These are phyloP conservation scores for Drosophila bocqueti DNA, from an alignment of 1,140 invertebrate genomes.

Conservation along the genomic window DNA sequence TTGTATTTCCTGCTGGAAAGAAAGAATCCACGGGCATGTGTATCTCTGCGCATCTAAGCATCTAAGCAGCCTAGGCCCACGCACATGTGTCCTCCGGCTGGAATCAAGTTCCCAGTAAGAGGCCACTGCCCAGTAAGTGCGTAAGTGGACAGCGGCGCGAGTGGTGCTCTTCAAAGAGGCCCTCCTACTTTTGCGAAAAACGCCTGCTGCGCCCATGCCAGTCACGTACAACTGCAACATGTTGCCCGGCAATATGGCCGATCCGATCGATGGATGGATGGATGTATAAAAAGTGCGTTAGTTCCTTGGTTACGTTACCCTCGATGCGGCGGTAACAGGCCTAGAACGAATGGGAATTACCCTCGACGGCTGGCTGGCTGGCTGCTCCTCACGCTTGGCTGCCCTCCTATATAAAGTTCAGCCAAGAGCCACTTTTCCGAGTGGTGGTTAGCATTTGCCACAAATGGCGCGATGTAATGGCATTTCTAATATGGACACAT, in stretches of 20 bases:
- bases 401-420: slow-evolving; percentile 32
- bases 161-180: slow-evolving; percentile 39
- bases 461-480: slow-evolving; percentile 81
- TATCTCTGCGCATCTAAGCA: slow-evolving; percentile 5
- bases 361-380: slow-evolving; percentile 21
- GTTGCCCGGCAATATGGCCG: slow-evolving; percentile 69
- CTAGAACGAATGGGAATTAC: slow-evolving; percentile 44
- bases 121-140: slow-evolving; percentile 51
- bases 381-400: slow-evolving; percentile 64
- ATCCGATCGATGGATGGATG: slow-evolving; percentile 59
- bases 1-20: slow-evolving; percentile 41
- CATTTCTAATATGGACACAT: slow-evolving; percentile 80
- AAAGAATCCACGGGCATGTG: slow-evolving; percentile 19
- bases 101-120: slow-evolving; percentile 53
- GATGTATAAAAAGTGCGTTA: slow-evolving; percentile 9
- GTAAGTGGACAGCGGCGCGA: slow-evolving; percentile 44
- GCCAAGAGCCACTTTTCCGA: slow-evolving; percentile 18
- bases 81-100: slow-evolving; percentile 50
- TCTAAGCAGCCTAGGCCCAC: slow-evolving; percentile 27
- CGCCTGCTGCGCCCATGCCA: slow-evolving; percentile 52
- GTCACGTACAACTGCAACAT: slow-evolving; percentile 70
- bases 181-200: slow-evolving; percentile 22
- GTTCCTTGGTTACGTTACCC: slow-evolving; percentile 30
- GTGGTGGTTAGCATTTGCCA: slow-evolving; percentile 74
- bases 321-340: slow-evolving; percentile 34